Evolutionary conservation across 2,113 vertebrate genomes (phyloP), one percentile per base, ranked within the genome.

Genomic region (Nicator chloris): DNA sequence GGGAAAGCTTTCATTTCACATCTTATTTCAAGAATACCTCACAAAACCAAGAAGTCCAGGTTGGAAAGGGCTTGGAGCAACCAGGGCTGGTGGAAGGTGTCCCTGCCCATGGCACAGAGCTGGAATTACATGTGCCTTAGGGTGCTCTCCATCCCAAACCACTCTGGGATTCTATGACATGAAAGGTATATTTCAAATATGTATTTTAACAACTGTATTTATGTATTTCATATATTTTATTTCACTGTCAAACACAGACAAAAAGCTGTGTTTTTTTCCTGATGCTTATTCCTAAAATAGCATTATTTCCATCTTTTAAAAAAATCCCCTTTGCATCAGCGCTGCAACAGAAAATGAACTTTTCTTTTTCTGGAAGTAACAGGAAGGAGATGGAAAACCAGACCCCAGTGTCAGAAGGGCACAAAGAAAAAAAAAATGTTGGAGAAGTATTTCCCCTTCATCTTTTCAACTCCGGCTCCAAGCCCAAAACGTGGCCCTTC

Each of bases 101-200:
- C 53, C 13, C 5, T 75, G 44, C 33, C 23, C 23, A 8, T 1
- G 23, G 45, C 33, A 88, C 1, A 0, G 39, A 21, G 21, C 0
- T 51, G 33, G 39, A 60, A 53, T 60, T 8, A 26, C 31, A 45
- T 15, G 19, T 44, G 13, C 27, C 51, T 39, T 20, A 65, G 33
- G 19, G 20, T 33, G 22, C 27, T 15, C 33, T 51, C 28, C 60
- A 39, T 45, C 16, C 53, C 39, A 60, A 60, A n/a, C 24, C 39
- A 30, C 45, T 53, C 53, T 60, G 24, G 24, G 24, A 45, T 57
- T 51, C 33, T 21, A 1, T n/a, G 6, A 60, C 13, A 19, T 8
- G 39, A 31, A 86, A 54, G 4, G 7, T 27, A 0, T 5, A 40
- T 30, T 78, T 71, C 20, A 56, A 78, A 47, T 16, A 22, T 2